These are phyloP conservation scores for Coranthus polyacanthus DNA, from an alignment of 2,797 vertebrate species.

Conservation along the genomic window DNA sequence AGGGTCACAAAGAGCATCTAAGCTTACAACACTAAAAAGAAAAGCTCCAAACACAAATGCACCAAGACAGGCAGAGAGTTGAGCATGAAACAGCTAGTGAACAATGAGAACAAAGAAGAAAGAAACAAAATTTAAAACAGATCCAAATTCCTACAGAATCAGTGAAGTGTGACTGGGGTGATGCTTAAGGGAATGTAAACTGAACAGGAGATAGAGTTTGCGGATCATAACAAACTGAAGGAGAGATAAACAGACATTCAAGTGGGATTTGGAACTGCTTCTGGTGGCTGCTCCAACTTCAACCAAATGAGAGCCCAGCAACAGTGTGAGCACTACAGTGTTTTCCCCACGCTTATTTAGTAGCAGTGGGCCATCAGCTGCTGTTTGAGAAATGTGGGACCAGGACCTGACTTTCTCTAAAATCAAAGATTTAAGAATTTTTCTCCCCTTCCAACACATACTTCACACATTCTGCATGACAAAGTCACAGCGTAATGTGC, in stretches of 20 bases:
- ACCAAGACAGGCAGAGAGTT: constrained; percentile 7
- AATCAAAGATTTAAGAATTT: constrained; percentile 17
- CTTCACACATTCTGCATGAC: neutral
- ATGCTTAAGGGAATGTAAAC: constrained; percentile 76
- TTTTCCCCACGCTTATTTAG: constrained; percentile 36
- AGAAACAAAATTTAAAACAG: constrained; percentile 64
- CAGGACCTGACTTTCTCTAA: constrained; percentile 12
- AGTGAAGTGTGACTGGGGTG: constrained; percentile 52
- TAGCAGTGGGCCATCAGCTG: constrained; percentile 21
- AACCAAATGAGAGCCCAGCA: constrained; percentile 41
- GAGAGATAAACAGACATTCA: constrained; percentile 72
- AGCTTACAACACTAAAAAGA: constrained; percentile 6
- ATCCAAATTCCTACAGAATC: constrained; percentile 52
- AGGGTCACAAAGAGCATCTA: neutral
- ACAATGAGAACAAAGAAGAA: constrained; percentile 27
- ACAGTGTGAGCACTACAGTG: constrained; percentile 9
- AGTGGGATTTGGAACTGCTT: constrained; percentile 67
- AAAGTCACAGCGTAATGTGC: neutral
- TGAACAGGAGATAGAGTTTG: constrained; percentile 62
- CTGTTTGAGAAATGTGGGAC: constrained; percentile 26
- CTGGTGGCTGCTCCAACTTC: constrained; percentile 49
- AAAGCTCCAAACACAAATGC: neutral
- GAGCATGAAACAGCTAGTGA: constrained; percentile 8
- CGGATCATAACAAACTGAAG: constrained; percentile 71
- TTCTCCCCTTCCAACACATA: constrained; percentile 1